Conservation (phyloP, 1,140 invertebrate genomes). For the Psix sp. region DNA sequence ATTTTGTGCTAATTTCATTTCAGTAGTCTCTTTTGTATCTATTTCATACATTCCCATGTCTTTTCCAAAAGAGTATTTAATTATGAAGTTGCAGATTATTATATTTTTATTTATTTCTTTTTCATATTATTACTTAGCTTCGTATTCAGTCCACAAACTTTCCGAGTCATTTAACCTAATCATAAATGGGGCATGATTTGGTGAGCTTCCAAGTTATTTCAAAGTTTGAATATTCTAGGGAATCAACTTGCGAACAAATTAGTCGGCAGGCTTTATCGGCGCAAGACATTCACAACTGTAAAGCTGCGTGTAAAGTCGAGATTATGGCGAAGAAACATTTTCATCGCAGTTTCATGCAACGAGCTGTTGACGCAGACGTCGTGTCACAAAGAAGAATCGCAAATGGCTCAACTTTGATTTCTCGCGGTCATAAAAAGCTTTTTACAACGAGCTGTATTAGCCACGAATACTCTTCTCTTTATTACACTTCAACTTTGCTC, state of each 20-base stretch:
- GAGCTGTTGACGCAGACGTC: slow-evolving; percentile 11
- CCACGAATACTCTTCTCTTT: slow-evolving; percentile 65
- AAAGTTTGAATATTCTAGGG: too few relatives aligned
- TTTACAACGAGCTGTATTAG: slow-evolving; percentile 69
- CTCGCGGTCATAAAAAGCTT: slow-evolving; percentile 68
- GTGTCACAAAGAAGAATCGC: slow-evolving; percentile 22
- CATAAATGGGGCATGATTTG: too few relatives aligned
- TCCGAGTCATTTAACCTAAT: too few relatives aligned
- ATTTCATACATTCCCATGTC: too few relatives aligned
- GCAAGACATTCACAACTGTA: slow-evolving; percentile 21
- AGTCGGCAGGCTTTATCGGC: slow-evolving; percentile 23
- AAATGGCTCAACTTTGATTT: slow-evolving; percentile 60
- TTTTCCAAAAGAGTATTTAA: too few relatives aligned
- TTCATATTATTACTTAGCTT: too few relatives aligned
- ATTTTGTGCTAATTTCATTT: too few relatives aligned
- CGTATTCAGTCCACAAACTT: too few relatives aligned
- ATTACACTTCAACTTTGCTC: slow-evolving; percentile 64
- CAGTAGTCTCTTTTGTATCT: too few relatives aligned
- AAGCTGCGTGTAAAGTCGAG: slow-evolving; percentile 17
- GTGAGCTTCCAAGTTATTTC: too few relatives aligned
- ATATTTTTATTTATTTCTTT: too few relatives aligned
- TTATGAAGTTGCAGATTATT: too few relatives aligned
- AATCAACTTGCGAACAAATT: slow-evolving; percentile 12
- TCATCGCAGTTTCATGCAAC: slow-evolving; percentile 39
- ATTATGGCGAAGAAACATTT: slow-evolving; percentile 45